phyloP scores from a whole-genome alignment of 1,140 invertebrate genomes.

The Grapholita molesta region DNA sequence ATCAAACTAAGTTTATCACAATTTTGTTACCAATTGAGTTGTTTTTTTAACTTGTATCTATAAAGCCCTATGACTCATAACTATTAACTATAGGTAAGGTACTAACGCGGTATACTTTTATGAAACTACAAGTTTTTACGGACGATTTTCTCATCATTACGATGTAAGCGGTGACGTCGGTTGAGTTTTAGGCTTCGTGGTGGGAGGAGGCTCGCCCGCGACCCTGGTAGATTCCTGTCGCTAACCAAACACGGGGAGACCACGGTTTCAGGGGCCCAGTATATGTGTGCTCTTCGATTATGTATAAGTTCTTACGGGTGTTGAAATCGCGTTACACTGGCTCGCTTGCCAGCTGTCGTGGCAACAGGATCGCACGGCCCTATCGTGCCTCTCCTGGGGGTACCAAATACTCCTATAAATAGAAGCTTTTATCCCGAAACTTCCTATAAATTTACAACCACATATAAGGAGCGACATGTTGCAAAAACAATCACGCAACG shows the following conservation, averaged over 20 bases:
- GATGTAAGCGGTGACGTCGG: not conserved
- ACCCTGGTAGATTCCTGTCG: not conserved
- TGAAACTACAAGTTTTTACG: not conserved
- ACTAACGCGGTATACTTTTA: no score
- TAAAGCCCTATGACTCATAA: not conserved
- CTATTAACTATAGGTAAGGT: not conserved
- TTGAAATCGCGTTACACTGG: not conserved
- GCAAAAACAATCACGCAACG: constrained; percentile 5
- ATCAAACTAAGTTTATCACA: no score
- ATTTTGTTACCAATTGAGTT: not conserved
- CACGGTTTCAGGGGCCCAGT: not conserved
- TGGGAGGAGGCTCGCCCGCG: not conserved
- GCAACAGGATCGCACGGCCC: not conserved
- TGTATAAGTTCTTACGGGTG: not conserved
- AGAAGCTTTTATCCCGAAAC: constrained; percentile 32
- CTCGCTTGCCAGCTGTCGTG: not conserved
- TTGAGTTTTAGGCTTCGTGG: not conserved
- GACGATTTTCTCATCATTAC: not conserved
- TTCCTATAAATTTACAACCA: constrained; percentile 30
- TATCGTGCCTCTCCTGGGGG: not conserved
- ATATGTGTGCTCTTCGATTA: not conserved
- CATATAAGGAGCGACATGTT: constrained; percentile 19
- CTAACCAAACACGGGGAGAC: not conserved
- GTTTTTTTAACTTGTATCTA: not conserved
- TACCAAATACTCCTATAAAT: constrained; percentile 28